phyloP scores from a whole-genome alignment of 2,888 invertebrate genomes.

The Cordilura impudica region DNA sequence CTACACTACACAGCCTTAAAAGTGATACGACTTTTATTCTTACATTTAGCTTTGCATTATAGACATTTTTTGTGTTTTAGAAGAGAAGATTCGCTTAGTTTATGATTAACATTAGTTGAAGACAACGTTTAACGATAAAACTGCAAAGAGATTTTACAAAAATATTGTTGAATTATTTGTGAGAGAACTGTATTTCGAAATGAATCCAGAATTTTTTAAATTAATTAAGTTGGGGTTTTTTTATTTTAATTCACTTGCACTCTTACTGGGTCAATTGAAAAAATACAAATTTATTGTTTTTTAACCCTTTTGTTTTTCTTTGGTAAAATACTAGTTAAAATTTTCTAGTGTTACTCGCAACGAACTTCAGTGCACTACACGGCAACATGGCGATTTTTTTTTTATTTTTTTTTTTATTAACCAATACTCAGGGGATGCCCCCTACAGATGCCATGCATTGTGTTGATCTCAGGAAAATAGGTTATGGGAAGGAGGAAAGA shows the following conservation, averaged over 20 bases:
- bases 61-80: background rate
- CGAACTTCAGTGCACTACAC: too few relatives aligned
- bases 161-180: background rate
- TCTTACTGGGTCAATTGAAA: background rate
- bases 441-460: too few relatives aligned
- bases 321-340: too few relatives aligned
- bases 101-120: background rate
- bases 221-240: background rate
- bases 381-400: too few relatives aligned
- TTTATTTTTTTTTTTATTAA: too few relatives aligned
- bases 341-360: too few relatives aligned
- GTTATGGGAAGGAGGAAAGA: too few relatives aligned
- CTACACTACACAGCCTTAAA: slow-evolving; percentile 55
- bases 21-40: background rate
- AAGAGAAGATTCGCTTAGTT: background rate
- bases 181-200: background rate
- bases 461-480: too few relatives aligned
- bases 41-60: slow-evolving; percentile 5
- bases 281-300: background rate
- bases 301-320: too few relatives aligned
- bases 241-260: background rate
- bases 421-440: too few relatives aligned
- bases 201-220: background rate
- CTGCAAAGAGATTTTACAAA: background rate
- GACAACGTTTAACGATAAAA: background rate